Evolutionary conservation across 1,140 invertebrate species (phyloP), one percentile per base, ranked within the genome.

Genomic region (Drosophila athabasca): DNA sequence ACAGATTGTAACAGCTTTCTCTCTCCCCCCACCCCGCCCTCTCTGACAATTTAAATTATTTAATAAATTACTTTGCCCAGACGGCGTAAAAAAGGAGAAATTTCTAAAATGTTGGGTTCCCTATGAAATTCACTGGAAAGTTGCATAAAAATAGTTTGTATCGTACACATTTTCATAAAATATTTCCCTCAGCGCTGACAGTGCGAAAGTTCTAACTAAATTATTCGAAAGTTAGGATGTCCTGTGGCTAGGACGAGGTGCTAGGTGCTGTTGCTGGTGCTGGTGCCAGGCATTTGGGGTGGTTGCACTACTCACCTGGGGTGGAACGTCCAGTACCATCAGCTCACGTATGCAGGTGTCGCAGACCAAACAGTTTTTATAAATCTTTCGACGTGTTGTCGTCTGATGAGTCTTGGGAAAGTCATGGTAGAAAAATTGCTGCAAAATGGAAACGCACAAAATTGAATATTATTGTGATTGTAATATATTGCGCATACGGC

Each of bases 351-450:
- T 92, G 83, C 80, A 89, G 54, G 91, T 91, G 65, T 92, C 91
- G 76, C 91, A 92, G 49, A 92, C 91, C 83, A 92, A 72, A 82
- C 91, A 92, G 80, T 82, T 92, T 76, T 90, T 88, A 72, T 92
- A 92, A 46, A 91, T 76, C 75, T 90, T 91, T 29, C 85, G 79
- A 66, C 85, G 84, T 41, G 85, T 89, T 62, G 91, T 92, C 50
- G 85, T 90, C 70, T 88, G 75, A 81, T 92, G 90, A 72, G 76
- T 76, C 60, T 82, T 88, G 50, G 91, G 91, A 68, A 92, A 92
- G 76, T 92, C 91, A 81, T 92, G 91, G 75, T 92, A 91, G 75
- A 92, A 92, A 85, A 92, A 92, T 92, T 92, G 91, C 91, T 92
- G 71, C 2, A 90, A 82, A 22, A 17, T 4, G 3, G 35, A 39